Conservation (phyloP, 2,888 invertebrate species). For the Syrista parreyssii region DNA sequence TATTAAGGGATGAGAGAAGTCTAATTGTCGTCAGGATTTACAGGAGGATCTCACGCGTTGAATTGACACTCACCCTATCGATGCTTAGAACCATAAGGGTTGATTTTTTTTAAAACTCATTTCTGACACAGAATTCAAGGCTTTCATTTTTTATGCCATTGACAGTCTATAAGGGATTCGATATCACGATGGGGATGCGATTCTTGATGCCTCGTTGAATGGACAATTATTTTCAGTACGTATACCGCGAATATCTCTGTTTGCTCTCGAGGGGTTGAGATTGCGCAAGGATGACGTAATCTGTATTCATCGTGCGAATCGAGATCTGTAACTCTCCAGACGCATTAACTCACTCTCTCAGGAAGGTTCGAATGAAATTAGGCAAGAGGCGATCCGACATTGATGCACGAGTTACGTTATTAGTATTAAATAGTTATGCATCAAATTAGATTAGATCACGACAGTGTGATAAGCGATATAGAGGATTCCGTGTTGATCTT, state of each 20-base stretch:
- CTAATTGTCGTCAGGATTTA: background rate
- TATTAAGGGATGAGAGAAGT: background rate
- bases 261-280: slow-evolving; percentile 15
- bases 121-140: background rate
- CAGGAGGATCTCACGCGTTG: background rate
- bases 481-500: background rate
- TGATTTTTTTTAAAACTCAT: background rate
- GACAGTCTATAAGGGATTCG: background rate
- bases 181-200: background rate
- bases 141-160: background rate
- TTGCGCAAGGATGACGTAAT: slow-evolving; percentile 20
- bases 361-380: slow-evolving; percentile 16
- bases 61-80: background rate
- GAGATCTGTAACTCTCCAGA: slow-evolving; percentile 22
- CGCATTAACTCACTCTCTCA: slow-evolving; percentile 17
- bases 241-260: background rate
- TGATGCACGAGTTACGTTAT: background rate
- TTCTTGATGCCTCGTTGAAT: background rate
- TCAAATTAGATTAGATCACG: background rate
- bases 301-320: slow-evolving; percentile 22
- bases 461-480: background rate
- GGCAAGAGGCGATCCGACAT: slow-evolving; percentile 11
- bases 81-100: background rate
- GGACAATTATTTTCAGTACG: slow-evolving; percentile 10
- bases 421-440: background rate